phyloP scores from a whole-genome alignment of 1,140 invertebrate genomes.

The Drosophila kanapiae region DNA sequence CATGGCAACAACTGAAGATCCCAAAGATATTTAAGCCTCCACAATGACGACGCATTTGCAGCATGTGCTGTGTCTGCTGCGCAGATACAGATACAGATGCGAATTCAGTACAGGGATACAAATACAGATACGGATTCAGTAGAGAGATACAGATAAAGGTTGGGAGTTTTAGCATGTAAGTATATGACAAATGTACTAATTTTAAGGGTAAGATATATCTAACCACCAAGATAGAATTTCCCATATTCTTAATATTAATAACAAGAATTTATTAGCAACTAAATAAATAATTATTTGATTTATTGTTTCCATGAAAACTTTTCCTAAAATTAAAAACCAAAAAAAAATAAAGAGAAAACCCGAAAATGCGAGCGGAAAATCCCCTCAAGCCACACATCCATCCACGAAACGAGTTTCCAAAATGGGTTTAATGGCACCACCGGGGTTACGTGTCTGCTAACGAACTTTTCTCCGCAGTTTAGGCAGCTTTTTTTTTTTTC shows the following conservation, averaged over 20 bases:
- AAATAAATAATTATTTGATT: not conserved
- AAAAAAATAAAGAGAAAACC: constrained; percentile 1
- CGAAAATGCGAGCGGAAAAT: constrained; percentile 25
- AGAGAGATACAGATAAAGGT: constrained; percentile 9
- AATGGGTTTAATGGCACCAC: constrained; percentile 58
- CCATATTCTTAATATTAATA: too few relatives aligned
- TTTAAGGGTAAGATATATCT: too few relatives aligned
- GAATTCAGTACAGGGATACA: not conserved
- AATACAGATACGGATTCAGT: not conserved
- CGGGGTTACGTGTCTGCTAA: constrained; percentile 38
- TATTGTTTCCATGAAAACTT: constrained; percentile 17
- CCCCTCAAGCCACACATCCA: constrained; percentile 4
- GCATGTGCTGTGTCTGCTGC: constrained; percentile 34
- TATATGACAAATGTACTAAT: too few relatives aligned
- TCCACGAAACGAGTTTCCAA: constrained; percentile 57
- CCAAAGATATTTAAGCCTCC: constrained; percentile 16
- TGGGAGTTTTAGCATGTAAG: constrained; percentile 4
- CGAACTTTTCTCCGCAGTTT: constrained; percentile 30
- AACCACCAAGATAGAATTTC: not conserved
- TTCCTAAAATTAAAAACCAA: constrained; percentile 3
- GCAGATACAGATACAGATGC: constrained; percentile 14
- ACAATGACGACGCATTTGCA: constrained; percentile 19
- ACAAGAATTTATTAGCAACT: not conserved
- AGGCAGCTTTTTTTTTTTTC: not conserved
- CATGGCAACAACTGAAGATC: constrained; percentile 32